Percentiles rank a stretch among this genome's conserved stretches.
Evolutionary conservation across 2,888 invertebrate genomes (phyloP).

Genomic region (Chrysodeixis includens): DNA sequence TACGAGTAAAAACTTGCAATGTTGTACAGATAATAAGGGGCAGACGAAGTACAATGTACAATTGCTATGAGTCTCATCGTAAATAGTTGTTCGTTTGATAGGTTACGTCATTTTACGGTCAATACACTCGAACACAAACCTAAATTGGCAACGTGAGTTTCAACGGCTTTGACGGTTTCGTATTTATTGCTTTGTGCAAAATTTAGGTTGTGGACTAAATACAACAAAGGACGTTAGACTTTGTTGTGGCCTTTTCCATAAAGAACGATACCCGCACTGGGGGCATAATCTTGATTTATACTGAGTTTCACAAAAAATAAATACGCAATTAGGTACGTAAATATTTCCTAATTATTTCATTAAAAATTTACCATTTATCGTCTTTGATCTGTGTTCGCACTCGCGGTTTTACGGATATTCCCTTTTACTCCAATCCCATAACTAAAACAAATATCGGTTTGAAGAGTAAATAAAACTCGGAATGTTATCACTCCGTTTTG

Average conservation of each 20-base stretch:
- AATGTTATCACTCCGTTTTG: background rate
- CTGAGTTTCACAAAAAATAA: background rate
- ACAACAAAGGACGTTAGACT: conserved; percentile 13
- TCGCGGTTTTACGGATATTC: no score
- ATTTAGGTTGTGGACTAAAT: conserved; percentile 16
- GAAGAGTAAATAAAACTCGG: background rate
- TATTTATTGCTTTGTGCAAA: conserved; percentile 16
- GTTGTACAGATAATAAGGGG: background rate
- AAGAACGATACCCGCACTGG: background rate
- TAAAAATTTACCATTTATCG: no score
- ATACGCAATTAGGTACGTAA: no score
- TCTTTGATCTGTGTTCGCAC: no score
- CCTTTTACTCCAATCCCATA: no score
- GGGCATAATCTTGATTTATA: background rate
- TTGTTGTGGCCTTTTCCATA: background rate
- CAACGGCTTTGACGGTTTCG: conserved; percentile 12
- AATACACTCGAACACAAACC: conserved; percentile 24
- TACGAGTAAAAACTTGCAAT: background rate
- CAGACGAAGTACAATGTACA: background rate
- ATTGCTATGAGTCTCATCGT: conserved; percentile 12
- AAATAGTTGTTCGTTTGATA: conserved; percentile 10
- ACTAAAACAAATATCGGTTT: background rate
- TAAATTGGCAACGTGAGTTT: conserved; percentile 26
- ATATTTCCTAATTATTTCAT: no score
- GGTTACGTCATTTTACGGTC: conserved; percentile 27